Evolutionary conservation across 64 coral and sea anemone genomes (phyloP).

Genomic region (Pocillopora damicornis): DNA sequence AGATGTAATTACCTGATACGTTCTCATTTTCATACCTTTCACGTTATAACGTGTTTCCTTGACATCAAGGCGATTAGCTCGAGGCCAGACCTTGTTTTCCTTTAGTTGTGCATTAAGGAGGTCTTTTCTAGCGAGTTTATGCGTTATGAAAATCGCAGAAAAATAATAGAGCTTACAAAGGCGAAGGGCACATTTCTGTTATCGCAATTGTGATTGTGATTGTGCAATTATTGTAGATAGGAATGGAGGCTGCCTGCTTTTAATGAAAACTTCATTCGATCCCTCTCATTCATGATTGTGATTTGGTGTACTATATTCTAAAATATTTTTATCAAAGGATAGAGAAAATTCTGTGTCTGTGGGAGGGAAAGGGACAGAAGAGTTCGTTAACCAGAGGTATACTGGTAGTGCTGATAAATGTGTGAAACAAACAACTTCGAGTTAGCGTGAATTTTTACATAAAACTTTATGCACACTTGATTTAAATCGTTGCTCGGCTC

Average conservation of each 20-base stretch:
- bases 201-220: not conserved
- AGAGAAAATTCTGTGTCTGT: not conserved
- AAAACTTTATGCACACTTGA: constrained; percentile 26
- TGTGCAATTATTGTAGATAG: constrained; percentile 5
- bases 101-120: constrained; percentile 69
- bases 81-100: constrained; percentile 38
- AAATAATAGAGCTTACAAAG: not conserved
- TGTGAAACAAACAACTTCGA: constrained; percentile 50
- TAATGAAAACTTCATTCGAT: not conserved
- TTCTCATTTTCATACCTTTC: constrained; percentile 76
- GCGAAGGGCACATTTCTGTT: not conserved
- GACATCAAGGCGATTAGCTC: constrained; percentile 55
- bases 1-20: constrained; percentile 89
- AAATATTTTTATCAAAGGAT: not conserved
- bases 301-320: not conserved
- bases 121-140: constrained; percentile 19
- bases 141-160: not conserved
- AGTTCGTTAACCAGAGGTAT: constrained; percentile 27
- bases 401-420: constrained; percentile 26
- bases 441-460: constrained; percentile 44
- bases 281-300: not conserved
- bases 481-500: constrained; percentile 21
- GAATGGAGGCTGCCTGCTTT: not conserved
- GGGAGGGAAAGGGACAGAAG: not conserved
- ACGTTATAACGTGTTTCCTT: constrained; percentile 67